Conservation (phyloP, 2,797 vertebrate genomes). For the Heterohyrax brucei region DNA sequence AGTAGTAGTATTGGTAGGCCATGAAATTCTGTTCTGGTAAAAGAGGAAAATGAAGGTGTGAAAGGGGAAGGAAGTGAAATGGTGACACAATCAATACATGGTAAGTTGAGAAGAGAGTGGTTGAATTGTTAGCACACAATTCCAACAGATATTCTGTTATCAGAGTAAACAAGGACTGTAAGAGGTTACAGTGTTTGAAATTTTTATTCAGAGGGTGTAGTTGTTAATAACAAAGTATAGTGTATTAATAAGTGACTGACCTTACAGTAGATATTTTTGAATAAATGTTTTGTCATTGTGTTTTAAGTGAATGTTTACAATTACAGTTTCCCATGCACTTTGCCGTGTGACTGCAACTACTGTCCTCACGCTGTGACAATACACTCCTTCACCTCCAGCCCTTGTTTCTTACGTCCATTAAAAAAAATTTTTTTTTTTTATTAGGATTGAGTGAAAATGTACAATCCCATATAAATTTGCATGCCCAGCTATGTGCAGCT, state of each 20-base stretch:
- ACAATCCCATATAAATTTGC: no score
- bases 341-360: no score
- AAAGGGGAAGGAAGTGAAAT: neutral
- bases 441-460: no score
- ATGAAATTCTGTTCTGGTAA: neutral
- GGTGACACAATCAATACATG: neutral
- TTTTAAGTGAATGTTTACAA: no score
- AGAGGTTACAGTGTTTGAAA: slow-evolving; percentile 38
- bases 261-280: no score
- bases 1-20: neutral
- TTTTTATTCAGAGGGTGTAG: neutral
- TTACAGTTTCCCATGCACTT: no score
- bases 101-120: neutral
- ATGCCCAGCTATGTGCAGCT: no score
- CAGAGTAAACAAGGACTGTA: slow-evolving; percentile 6
- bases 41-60: neutral
- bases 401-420: no score
- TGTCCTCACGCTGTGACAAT: no score
- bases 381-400: no score
- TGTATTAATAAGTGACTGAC: neutral
- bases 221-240: neutral
- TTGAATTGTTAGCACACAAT: neutral
- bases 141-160: neutral
- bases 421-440: no score
- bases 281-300: no score